These are phyloP conservation scores for Polypterus senegalus DNA, from an alignment of 2,113 vertebrate species.

Conservation along the genomic window DNA sequence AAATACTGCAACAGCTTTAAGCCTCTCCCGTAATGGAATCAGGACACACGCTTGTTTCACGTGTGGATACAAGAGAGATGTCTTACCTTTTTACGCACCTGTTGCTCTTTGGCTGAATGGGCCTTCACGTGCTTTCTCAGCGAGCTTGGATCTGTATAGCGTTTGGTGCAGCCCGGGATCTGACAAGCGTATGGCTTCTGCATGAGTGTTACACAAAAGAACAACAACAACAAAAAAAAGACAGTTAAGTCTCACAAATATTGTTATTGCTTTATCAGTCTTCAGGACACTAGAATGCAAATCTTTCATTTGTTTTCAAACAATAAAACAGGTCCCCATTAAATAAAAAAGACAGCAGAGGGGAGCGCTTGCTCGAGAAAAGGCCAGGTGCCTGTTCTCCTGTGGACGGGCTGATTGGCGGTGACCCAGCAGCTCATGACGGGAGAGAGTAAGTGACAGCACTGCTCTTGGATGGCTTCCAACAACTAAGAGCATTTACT, in stretches of 20 bases:
- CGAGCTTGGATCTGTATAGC: conserved; percentile 96
- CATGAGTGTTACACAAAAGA: conserved; percentile 7
- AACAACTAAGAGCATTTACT: conserved; percentile 2
- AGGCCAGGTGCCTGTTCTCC: neutral
- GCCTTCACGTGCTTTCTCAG: conserved; percentile 96
- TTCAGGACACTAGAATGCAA: too few relatives aligned
- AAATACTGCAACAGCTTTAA: too few relatives aligned
- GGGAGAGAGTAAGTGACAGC: conserved; percentile 7
- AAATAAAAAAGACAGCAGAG: too few relatives aligned
- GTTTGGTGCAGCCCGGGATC: conserved; percentile 92
- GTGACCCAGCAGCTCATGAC: neutral
- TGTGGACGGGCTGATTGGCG: conserved; percentile 1
- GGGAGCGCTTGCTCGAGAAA: too few relatives aligned
- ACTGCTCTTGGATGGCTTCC: conserved; percentile 5
- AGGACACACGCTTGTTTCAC: too few relatives aligned
- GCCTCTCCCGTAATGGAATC: too few relatives aligned
- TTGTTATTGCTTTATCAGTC: too few relatives aligned
- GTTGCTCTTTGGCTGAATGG: conserved; percentile 90
- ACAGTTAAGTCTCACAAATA: too few relatives aligned
- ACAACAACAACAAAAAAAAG: too few relatives aligned
- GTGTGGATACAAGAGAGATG: neutral
- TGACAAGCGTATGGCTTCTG: conserved; percentile 97
- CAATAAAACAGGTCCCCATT: too few relatives aligned
- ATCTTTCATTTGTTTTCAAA: too few relatives aligned
- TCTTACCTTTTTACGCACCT: conserved; percentile 92